Percentiles rank a stretch among this genome's conserved stretches.
These are phyloP conservation scores for human (Homo sapiens) DNA, from an alignment of 2,113 vertebrate species.

Conservation along the genomic window DNA sequence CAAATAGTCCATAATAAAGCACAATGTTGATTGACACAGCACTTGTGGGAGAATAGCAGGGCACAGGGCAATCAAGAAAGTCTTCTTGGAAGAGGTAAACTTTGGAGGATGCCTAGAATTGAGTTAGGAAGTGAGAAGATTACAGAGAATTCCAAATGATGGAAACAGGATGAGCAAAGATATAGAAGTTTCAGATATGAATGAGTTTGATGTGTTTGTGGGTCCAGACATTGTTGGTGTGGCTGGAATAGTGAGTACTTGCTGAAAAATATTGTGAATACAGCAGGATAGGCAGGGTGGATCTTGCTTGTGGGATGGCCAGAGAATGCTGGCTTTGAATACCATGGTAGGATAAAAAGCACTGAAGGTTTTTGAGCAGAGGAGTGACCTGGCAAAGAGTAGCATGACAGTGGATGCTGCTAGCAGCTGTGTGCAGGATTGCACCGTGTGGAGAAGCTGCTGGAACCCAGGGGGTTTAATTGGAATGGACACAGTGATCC, in stretches of 20 bases:
- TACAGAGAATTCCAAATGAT: neutral
- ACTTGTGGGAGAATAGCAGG: neutral
- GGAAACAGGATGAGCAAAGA: neutral
- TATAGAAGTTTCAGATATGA: neutral
- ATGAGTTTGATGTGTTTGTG: neutral
- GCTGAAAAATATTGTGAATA: neutral
- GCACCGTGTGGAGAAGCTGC: too few relatives aligned
- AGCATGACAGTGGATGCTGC: neutral
- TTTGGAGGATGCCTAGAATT: neutral
- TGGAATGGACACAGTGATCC: neutral
- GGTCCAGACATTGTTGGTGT: neutral
- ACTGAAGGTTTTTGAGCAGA: slow-evolving; percentile 5
- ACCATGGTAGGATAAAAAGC: neutral
- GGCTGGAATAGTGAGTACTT: neutral
- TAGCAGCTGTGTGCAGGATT: neutral
- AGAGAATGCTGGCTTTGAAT: neutral
- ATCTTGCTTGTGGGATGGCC: neutral
- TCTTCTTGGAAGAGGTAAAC: neutral
- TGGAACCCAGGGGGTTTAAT: neutral
- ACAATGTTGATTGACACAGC: neutral
- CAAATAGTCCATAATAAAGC: neutral
- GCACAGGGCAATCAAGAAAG: neutral
- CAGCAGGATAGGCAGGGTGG: neutral
- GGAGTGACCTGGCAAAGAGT: neutral
- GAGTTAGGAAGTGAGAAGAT: neutral